These are phyloP conservation scores for Chascanopsetta lugubris DNA, from an alignment of 2,113 vertebrate species.

Conservation along the genomic window DNA sequence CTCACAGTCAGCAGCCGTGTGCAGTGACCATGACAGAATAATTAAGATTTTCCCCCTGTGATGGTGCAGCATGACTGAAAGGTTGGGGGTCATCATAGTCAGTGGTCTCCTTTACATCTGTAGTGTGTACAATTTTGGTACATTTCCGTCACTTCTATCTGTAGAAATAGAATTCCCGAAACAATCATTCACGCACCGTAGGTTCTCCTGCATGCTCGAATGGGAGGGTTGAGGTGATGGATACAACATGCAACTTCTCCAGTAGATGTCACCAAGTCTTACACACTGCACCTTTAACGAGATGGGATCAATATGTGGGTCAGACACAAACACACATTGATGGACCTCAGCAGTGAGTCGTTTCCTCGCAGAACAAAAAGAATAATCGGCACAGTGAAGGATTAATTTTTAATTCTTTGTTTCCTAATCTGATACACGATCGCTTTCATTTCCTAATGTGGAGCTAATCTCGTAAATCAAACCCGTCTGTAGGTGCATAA, in stretches of 20 bases:
- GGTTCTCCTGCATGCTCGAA: too few relatives aligned
- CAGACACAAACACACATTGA: too few relatives aligned
- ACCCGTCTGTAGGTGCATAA: constrained; percentile 7
- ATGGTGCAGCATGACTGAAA: constrained; percentile 16
- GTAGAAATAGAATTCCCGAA: too few relatives aligned
- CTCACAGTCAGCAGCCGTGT: constrained; percentile 1
- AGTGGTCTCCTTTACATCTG: constrained; percentile 1
- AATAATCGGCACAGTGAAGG: constrained; percentile 15
- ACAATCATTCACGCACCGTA: too few relatives aligned
- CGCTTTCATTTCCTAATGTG: constrained; percentile 35
- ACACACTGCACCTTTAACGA: too few relatives aligned
- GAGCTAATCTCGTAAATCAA: constrained; percentile 34
- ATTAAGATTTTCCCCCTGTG: constrained; percentile 4
- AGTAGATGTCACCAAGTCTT: too few relatives aligned
- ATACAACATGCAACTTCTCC: too few relatives aligned
- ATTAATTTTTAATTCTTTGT: constrained; percentile 26
- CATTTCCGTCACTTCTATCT: too few relatives aligned
- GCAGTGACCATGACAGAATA: constrained; percentile 4
- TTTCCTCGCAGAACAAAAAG: not conserved
- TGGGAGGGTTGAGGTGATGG: too few relatives aligned
- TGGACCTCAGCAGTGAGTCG: not conserved
- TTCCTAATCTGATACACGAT: constrained; percentile 10
- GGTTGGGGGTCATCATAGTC: not conserved
- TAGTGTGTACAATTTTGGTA: constrained; percentile 11
- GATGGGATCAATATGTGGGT: not conserved